These are phyloP conservation scores for Actinemys pallida DNA, from an alignment of 2,113 vertebrate genomes.

Conservation along the genomic window DNA sequence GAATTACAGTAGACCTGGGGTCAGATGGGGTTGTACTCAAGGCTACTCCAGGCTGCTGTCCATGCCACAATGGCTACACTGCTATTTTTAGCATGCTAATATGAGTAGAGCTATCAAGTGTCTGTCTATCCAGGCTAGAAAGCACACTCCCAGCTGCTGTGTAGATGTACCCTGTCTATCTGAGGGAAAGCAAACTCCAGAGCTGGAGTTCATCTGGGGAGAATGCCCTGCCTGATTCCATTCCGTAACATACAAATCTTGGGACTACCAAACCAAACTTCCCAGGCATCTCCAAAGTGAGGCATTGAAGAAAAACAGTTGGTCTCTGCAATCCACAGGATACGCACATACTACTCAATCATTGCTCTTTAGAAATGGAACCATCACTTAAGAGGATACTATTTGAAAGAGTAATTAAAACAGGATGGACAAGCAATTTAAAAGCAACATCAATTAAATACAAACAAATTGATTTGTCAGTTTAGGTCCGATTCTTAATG, in stretches of 20 bases:
- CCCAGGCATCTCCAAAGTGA: fast-evolving
- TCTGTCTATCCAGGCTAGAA: neutral
- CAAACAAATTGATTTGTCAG: neutral
- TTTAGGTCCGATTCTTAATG: neutral
- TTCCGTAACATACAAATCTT: neutral
- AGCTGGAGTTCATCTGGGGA: neutral
- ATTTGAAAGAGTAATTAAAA: neutral
- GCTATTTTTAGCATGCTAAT: neutral
- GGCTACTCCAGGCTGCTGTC: neutral
- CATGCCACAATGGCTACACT: neutral
- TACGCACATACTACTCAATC: fast-evolving
- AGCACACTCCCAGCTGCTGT: neutral
- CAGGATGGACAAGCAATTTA: neutral
- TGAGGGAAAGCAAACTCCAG: neutral
- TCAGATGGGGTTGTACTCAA: neutral
- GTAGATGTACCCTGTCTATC: neutral
- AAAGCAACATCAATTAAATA: neutral
- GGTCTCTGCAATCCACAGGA: fast-evolving
- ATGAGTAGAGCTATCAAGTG: neutral
- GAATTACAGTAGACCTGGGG: fast-evolving
- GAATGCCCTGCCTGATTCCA: neutral
- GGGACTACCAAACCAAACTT: fast-evolving
- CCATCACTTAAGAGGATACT: neutral
- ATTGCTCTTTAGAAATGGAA: neutral
- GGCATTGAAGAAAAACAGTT: neutral